Percentiles rank a stretch among this genome's conserved stretches.
phyloP scores from a whole-genome alignment of 2,888 invertebrate genomes.

The Julus scandinavius region DNA sequence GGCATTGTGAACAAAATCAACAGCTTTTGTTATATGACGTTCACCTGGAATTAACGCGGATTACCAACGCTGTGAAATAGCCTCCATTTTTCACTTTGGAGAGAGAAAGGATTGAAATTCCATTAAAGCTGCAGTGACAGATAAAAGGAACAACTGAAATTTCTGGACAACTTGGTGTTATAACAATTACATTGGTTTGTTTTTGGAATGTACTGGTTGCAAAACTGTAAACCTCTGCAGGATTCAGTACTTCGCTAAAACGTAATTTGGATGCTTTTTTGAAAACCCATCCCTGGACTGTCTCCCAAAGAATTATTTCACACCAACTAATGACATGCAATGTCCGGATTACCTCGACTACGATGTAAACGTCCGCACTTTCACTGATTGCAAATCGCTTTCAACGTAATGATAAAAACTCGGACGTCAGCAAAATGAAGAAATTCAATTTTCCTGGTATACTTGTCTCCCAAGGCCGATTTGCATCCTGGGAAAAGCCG shows the following conservation, averaged over 20 bases:
- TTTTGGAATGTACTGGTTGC: background rate
- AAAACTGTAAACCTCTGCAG: background rate
- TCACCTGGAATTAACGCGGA: conserved; percentile 20
- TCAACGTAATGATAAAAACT: background rate
- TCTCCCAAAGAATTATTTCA: too few species aligned
- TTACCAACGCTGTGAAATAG: background rate
- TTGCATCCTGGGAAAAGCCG: background rate
- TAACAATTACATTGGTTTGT: background rate
- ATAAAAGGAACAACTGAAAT: background rate
- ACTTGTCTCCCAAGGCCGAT: background rate
- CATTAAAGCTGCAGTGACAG: background rate
- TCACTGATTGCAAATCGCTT: background rate
- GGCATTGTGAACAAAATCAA: background rate
- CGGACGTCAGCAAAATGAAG: background rate
- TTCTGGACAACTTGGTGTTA: background rate
- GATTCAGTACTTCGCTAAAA: too few species aligned
- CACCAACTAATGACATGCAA: too few species aligned
- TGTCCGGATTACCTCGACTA: too few species aligned
- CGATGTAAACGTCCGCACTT: too few species aligned
- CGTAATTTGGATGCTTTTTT: too few species aligned
- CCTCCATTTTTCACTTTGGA: background rate
- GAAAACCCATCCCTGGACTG: too few species aligned
- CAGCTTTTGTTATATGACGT: background rate
- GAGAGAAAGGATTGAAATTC: background rate
- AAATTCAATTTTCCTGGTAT: background rate